Conservation (phyloP, 2,888 invertebrate genomes). For the Apodemia mormo region DNA sequence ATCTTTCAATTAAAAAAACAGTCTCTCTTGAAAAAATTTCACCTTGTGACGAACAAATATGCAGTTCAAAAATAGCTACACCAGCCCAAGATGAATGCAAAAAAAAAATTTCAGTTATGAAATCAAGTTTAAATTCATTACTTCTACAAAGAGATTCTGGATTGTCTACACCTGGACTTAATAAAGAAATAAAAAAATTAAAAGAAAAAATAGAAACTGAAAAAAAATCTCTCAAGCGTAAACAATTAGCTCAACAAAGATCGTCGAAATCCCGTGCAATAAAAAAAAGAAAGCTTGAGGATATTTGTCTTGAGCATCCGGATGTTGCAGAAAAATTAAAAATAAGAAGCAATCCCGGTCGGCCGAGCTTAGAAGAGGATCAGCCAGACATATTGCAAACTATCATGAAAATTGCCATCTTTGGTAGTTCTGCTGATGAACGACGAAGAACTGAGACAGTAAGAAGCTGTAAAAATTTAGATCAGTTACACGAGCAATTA, state of each 20-base stretch:
- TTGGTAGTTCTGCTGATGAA: constrained; percentile 6
- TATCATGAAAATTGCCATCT: constrained; percentile 4
- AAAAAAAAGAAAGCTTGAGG: constrained; percentile 9
- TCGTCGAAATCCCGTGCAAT: constrained; percentile 5
- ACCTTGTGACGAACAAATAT: constrained; percentile 7
- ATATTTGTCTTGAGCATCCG: constrained; percentile 6
- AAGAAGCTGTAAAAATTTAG: constrained; percentile 10
- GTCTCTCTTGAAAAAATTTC: not conserved
- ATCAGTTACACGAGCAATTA: constrained; percentile 8
- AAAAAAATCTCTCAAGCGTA: constrained; percentile 9
- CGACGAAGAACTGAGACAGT: constrained; percentile 6
- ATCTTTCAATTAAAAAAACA: constrained; percentile 2
- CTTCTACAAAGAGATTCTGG: not conserved
- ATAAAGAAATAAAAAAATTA: constrained; percentile 8
- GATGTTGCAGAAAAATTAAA: constrained; percentile 7
- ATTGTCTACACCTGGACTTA: too few species aligned
- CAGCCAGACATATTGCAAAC: constrained; percentile 7
- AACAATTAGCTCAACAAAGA: constrained; percentile 7
- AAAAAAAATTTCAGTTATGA: constrained; percentile 2
- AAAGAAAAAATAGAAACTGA: not conserved
- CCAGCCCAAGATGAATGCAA: not conserved
- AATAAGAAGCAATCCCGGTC: constrained; percentile 8
- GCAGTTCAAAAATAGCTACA: constrained; percentile 3
- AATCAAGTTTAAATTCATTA: constrained; percentile 6
- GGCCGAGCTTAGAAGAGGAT: constrained; percentile 8